Evolutionary conservation across 2,888 invertebrate genomes (phyloP).

Genomic region (Mimachlamys varia): DNA sequence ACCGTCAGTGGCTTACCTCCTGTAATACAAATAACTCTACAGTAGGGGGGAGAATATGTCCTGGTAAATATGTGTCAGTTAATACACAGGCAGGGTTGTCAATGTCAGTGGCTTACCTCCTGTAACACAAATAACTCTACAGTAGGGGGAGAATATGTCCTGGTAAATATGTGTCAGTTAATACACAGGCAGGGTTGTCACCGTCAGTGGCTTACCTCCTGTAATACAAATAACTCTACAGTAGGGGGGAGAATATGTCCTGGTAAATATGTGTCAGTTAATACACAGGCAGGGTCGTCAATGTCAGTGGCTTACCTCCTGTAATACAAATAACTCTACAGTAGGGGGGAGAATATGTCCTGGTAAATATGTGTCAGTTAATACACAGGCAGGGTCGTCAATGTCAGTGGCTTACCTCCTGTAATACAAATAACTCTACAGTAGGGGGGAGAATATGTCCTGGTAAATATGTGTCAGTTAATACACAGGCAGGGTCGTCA

Average conservation of each 20-base stretch:
- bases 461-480: too few species aligned
- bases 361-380: too few species aligned
- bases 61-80: too few species aligned
- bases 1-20: constrained; percentile 69
- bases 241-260: too few species aligned
- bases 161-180: too few species aligned
- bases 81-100: constrained; percentile 58
- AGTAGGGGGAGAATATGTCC: too few species aligned
- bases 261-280: too few species aligned
- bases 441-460: too few species aligned
- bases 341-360: too few species aligned
- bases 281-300: constrained; percentile 61
- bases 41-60: too few species aligned
- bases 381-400: constrained; percentile 61
- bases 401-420: constrained; percentile 68
- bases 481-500: constrained; percentile 61
- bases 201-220: constrained; percentile 68
- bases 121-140: constrained; percentile 38
- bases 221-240: constrained; percentile 32
- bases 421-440: constrained; percentile 32
- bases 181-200: constrained; percentile 61
- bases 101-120: constrained; percentile 69
- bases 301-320: constrained; percentile 68
- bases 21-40: constrained; percentile 39
- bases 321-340: constrained; percentile 32